phyloP scores from a whole-genome alignment of 53 echinoderm and acorn worm species.

The Actinopyga echinites region DNA sequence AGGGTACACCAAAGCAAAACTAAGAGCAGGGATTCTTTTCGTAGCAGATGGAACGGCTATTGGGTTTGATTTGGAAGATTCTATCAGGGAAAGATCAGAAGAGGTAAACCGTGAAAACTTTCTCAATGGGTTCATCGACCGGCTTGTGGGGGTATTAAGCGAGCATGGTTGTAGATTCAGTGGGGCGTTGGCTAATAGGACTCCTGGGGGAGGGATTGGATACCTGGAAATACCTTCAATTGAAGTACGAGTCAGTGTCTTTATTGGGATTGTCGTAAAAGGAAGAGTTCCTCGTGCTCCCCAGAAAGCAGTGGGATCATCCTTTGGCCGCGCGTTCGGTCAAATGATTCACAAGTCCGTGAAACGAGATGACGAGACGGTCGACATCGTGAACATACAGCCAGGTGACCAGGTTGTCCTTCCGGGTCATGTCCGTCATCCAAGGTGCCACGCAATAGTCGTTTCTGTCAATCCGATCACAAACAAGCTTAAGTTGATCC shows the following conservation, averaged over 20 bases:
- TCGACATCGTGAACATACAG: slow-evolving; percentile 2
- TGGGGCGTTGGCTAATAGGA: slow-evolving; percentile 7
- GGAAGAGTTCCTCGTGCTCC: neutral
- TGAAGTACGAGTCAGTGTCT: neutral
- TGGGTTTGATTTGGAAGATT: slow-evolving; percentile 9
- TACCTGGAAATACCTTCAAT: neutral
- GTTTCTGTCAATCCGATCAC: slow-evolving; percentile 2
- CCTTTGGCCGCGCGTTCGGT: slow-evolving; percentile 3
- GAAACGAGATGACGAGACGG: slow-evolving; percentile 5
- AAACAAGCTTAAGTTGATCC: slow-evolving; percentile 48
- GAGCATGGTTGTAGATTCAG: neutral
- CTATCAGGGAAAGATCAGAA: neutral
- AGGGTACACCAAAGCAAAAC: neutral
- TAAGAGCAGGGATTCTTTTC: slow-evolving; percentile 7
- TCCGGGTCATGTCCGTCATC: slow-evolving; percentile 53
- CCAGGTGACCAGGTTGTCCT: slow-evolving; percentile 59
- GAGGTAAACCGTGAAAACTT: neutral
- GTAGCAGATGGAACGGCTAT: slow-evolving; percentile 7
- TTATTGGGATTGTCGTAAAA: slow-evolving; percentile 9
- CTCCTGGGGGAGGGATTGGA: slow-evolving; percentile 17
- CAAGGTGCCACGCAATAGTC: slow-evolving; percentile 64
- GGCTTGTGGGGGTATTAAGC: neutral
- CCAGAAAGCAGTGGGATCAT: slow-evolving; percentile 5
- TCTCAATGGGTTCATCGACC: neutral
- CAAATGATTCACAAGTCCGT: slow-evolving; percentile 33